Base-by-base conservation (phyloP, 2,888 invertebrate species). In the Cremastinae sp. region DNA sequence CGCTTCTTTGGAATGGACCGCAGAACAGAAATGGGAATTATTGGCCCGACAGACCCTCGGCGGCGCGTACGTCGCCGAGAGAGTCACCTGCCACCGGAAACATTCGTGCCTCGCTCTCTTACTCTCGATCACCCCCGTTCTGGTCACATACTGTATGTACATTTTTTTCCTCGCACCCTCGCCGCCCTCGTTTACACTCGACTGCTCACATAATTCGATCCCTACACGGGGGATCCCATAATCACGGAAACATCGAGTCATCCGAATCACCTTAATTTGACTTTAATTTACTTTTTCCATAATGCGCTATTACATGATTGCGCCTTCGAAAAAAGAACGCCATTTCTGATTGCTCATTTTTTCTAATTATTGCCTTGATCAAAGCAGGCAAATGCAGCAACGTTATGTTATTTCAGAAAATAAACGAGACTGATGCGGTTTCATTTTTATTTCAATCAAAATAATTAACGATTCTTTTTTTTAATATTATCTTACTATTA, bases 61-160 rank as follows among this genome's bases (percentile, higher is more conserved):
- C 47, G 54, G 34, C 47, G 54, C 14, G 47, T 56, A 56, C 28
- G 77, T 74, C 74, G 56, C 22, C 66, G 12, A 62, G 34, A 34
- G 53, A 72, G 62, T 38, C 74, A 78, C 77, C 77, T 76, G 76
- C 73, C 53, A 22, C 58, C 47, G 73, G 69, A 73, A 73, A 59
- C 73, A 64, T 73, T 71, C 47, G 64, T 51, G 51, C 14, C 58
- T 49, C 16, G 4, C 18, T 49, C 16, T 16, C 18, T 49, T 28
- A 28, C 49, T 62, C 34, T 43, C 12, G 22, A 49, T 58, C 69
- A 34, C 73, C 64, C 76, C 64, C 73, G 61, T 41, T 28, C 22
- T 16, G 12, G 20, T 22, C 28, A 36, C 16, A 59, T 47, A 51
- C 41, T 20, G 28, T 56, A 51, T 53, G 28, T 28, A 28, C 5